Evolutionary conservation across 2,797 vertebrate species (phyloP).

Genomic region (Caiman crocodilus): DNA sequence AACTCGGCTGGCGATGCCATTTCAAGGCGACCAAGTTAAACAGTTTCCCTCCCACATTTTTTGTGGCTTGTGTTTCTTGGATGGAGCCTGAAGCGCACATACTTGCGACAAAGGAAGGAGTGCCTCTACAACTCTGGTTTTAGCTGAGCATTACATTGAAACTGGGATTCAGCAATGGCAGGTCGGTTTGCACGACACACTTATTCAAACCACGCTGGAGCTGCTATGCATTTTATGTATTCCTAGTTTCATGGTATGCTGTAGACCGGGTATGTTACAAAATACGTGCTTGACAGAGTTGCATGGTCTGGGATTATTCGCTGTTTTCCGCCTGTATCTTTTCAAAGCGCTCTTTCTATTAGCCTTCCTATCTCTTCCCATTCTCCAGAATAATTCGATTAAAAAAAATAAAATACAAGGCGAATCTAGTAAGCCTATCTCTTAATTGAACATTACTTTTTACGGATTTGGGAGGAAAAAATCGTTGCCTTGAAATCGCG

Average conservation of each 20-base stretch:
- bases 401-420: neutral
- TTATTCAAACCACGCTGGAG: neutral
- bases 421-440: neutral
- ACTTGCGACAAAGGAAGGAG: neutral
- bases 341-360: neutral
- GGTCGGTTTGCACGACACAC: neutral
- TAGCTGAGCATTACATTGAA: neutral
- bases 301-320: neutral
- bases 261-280: slow-evolving; percentile 19
- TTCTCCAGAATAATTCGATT: fast-evolving
- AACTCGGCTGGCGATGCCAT: neutral
- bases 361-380: fast-evolving
- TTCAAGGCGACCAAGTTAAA: neutral
- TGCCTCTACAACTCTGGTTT: neutral
- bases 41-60: neutral
- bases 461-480: neutral
- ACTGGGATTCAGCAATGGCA: neutral
- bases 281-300: neutral
- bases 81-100: neutral
- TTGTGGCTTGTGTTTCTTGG: neutral
- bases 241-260: neutral
- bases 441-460: neutral
- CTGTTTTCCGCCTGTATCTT: fast-evolving
- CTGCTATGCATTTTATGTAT: neutral
- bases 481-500: neutral